Evolutionary conservation across 1,140 invertebrate species (phyloP).

Genomic region (Drosophila teissieri): DNA sequence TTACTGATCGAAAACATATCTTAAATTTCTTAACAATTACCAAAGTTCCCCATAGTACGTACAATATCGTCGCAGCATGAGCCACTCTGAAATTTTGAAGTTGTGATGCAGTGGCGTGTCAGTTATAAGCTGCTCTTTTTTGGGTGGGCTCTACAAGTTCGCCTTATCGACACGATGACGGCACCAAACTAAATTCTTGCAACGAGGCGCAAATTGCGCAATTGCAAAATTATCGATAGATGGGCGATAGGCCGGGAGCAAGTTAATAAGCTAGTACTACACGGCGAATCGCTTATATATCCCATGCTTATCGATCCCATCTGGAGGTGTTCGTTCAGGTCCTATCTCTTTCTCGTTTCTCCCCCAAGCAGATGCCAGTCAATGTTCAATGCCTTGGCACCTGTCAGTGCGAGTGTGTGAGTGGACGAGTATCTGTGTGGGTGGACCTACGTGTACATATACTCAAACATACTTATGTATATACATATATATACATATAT

Average conservation of each 20-base stretch:
- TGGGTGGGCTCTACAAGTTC: slow-evolving; percentile 50
- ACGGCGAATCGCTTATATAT: slow-evolving; percentile 27
- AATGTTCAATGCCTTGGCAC: slow-evolving; percentile 75
- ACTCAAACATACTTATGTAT: slow-evolving; percentile 10
- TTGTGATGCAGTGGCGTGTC: background rate
- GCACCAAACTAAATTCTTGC: slow-evolving; percentile 8
- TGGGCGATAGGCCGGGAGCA: slow-evolving; percentile 48
- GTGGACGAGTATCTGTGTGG: slow-evolving; percentile 28
- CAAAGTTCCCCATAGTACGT: background rate
- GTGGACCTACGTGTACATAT: slow-evolving; percentile 30
- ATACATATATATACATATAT: slow-evolving; percentile 52
- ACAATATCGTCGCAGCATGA: background rate
- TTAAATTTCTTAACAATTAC: background rate
- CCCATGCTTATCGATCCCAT: slow-evolving; percentile 53
- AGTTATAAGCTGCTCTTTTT: slow-evolving; percentile 29
- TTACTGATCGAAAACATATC: background rate
- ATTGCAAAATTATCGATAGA: slow-evolving; percentile 77
- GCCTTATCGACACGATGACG: slow-evolving; percentile 61
- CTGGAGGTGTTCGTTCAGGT: slow-evolving; percentile 32
- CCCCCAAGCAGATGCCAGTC: slow-evolving; percentile 58
- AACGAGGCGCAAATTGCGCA: slow-evolving; percentile 52
- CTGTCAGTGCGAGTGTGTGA: slow-evolving; percentile 59
- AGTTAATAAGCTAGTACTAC: slow-evolving; percentile 20
- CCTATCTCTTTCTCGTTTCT: slow-evolving; percentile 15
- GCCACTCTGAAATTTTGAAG: background rate